Percentiles rank a stretch among this genome's conserved stretches.
These are phyloP conservation scores for Eueremaeus valkanovi DNA, from an alignment of 2,888 invertebrate species.

Conservation along the genomic window DNA sequence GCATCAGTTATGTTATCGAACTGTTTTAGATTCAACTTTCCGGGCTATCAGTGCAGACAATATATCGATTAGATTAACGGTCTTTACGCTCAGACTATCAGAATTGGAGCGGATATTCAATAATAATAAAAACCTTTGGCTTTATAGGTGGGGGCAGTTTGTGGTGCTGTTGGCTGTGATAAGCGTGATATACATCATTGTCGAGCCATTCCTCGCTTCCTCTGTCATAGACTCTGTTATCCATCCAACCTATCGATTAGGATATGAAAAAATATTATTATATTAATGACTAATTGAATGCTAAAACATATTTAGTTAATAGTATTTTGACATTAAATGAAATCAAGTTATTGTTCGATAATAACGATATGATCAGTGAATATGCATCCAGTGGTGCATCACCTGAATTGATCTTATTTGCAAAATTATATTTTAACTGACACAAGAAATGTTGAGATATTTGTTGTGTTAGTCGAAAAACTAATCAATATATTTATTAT, in stretches of 20 bases:
- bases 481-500: background rate
- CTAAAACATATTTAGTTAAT: background rate
- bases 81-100: background rate
- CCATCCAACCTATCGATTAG: slow-evolving; percentile 50
- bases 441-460: too few species aligned
- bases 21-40: slow-evolving; percentile 82
- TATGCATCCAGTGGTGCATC: slow-evolving; percentile 41
- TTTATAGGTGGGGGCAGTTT: slow-evolving; percentile 57
- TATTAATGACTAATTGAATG: background rate
- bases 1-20: slow-evolving; percentile 84
- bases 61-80: background rate
- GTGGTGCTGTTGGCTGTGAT: slow-evolving; percentile 57
- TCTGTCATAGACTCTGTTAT: slow-evolving; percentile 51
- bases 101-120: background rate
- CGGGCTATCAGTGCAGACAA: slow-evolving; percentile 62
- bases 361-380: slow-evolving; percentile 7
- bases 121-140: slow-evolving; percentile 53
- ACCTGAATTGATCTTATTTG: too few species aligned
- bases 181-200: slow-evolving; percentile 59
- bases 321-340: background rate
- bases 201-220: slow-evolving; percentile 51
- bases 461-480: too few species aligned
- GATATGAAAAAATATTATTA: slow-evolving; percentile 29
- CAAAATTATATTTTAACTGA: too few species aligned
- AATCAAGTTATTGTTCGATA: background rate